phyloP scores from a whole-genome alignment of 2,888 invertebrate genomes.

The Pherbina coryleti region DNA sequence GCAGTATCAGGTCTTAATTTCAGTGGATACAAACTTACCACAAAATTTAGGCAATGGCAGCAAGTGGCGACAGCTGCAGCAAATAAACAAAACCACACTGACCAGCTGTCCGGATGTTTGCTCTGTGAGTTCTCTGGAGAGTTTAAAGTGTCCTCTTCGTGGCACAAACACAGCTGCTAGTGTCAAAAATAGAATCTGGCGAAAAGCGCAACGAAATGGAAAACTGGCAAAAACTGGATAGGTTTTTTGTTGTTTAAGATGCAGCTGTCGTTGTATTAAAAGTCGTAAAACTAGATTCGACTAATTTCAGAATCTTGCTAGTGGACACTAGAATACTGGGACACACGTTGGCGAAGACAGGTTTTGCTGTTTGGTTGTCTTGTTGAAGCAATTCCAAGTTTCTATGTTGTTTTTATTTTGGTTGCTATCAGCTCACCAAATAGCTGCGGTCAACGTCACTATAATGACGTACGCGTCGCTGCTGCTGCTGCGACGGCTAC shows the following conservation, averaged over 20 bases:
- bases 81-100: not conserved
- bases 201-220: not conserved
- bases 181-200: not conserved
- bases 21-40: not conserved
- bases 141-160: slow-evolving; percentile 7
- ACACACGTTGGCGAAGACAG: not conserved
- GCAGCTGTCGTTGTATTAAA: too few relatives aligned
- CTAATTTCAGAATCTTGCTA: not conserved
- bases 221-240: slow-evolving; percentile 2
- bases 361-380: too few relatives aligned
- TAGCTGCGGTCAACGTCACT: not conserved
- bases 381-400: not conserved
- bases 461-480: not conserved
- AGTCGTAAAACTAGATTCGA: too few relatives aligned
- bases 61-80: not conserved
- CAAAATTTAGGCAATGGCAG: not conserved
- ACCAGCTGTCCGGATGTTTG: slow-evolving; percentile 4
- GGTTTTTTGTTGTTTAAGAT: not conserved
- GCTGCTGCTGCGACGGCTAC: not conserved
- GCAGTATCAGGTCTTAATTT: not conserved
- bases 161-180: not conserved
- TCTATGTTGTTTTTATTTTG: too few relatives aligned
- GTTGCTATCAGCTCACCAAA: not conserved
- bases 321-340: slow-evolving; percentile 23
- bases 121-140: not conserved